These are phyloP conservation scores for Pseudomyrmex pallidus DNA, from an alignment of 1,140 invertebrate species.

Conservation along the genomic window DNA sequence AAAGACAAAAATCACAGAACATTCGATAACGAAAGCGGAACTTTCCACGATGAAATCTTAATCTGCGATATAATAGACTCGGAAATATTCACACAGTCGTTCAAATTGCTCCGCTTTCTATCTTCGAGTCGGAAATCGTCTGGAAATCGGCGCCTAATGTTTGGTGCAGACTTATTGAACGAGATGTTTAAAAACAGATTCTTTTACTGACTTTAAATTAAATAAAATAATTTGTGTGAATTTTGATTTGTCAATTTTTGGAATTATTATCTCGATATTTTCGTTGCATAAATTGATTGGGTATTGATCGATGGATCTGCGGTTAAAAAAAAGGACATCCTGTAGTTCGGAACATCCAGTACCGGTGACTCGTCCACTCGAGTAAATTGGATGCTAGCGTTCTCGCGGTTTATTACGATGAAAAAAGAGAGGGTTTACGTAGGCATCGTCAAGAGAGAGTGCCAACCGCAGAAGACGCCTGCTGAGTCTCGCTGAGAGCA, in stretches of 20 bases:
- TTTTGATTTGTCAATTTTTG: no score
- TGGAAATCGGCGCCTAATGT: not conserved
- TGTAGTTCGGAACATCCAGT: constrained; percentile 22
- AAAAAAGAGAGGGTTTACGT: constrained; percentile 57
- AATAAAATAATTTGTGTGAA: no score
- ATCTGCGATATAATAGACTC: constrained; percentile 30
- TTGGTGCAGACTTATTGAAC: not conserved
- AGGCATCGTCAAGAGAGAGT: constrained; percentile 80
- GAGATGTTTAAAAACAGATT: constrained; percentile 2
- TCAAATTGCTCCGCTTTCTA: not conserved
- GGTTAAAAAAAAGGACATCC: constrained; percentile 23
- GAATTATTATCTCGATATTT: not conserved
- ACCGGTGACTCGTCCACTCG: constrained; percentile 69
- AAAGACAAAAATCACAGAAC: not conserved
- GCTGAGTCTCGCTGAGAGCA: constrained; percentile 5
- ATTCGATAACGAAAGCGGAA: not conserved
- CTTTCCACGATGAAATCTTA: constrained; percentile 13
- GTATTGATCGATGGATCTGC: not conserved
- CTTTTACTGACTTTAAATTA: not conserved
- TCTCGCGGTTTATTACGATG: constrained; percentile 60
- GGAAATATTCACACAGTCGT: constrained; percentile 56
- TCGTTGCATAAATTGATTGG: not conserved
- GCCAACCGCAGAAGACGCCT: constrained; percentile 78
- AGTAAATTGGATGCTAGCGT: constrained; percentile 83
- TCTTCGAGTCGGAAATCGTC: not conserved